Evolutionary conservation across 2,797 vertebrate genomes (phyloP).

Genomic region (Eospalax fontanierii): DNA sequence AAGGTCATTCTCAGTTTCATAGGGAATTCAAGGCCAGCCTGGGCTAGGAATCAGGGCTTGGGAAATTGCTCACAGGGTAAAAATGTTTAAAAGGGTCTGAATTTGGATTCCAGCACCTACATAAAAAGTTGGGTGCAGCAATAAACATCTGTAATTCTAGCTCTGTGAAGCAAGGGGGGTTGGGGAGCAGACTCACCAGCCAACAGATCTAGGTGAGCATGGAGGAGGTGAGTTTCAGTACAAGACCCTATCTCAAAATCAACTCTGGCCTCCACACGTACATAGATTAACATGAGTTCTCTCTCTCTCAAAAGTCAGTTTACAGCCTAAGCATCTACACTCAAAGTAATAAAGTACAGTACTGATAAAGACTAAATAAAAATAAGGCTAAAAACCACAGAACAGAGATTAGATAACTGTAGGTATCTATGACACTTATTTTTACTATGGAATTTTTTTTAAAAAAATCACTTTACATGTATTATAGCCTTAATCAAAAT

Average conservation of each 20-base stretch:
- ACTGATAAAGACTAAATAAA: constrained; percentile 35
- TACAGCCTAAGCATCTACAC: neutral
- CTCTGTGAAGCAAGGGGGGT: neutral
- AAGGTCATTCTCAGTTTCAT: neutral
- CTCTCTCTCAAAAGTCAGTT: neutral
- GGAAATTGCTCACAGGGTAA: neutral
- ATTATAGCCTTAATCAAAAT: no score
- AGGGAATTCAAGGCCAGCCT: neutral
- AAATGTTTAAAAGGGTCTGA: neutral
- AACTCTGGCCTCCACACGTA: neutral
- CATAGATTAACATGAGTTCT: neutral
- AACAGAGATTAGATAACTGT: constrained; percentile 14
- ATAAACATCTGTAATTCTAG: neutral
- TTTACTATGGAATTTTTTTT: neutral
- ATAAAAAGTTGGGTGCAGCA: neutral
- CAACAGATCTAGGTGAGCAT: neutral
- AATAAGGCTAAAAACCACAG: constrained; percentile 53
- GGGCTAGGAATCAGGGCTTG: neutral
- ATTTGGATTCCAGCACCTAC: neutral
- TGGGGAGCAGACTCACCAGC: no score
- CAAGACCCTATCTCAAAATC: neutral
- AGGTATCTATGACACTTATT: neutral
- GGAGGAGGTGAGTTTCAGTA: neutral
- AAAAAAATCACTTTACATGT: no score
- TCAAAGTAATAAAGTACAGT: neutral